Conservation (phyloP, 1,140 invertebrate genomes). For the Drosophila nasuta region DNA sequence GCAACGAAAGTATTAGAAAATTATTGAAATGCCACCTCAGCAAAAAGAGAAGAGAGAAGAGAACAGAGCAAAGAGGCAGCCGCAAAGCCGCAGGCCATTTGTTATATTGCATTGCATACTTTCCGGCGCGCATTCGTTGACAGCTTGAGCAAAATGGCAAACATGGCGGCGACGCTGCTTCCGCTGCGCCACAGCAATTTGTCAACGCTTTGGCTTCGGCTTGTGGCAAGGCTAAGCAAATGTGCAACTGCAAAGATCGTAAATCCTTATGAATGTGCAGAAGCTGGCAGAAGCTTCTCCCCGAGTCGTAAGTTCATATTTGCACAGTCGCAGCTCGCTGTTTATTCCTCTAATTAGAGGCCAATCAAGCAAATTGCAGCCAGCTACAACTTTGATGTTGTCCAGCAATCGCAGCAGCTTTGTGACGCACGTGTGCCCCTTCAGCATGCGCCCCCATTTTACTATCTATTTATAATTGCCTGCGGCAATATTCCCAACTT, state of each 20-base stretch:
- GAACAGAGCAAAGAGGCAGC: conserved; percentile 3
- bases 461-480: conserved; percentile 70
- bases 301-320: conserved; percentile 32
- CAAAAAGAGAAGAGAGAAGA: background rate
- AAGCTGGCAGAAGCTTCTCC: background rate
- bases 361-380: conserved; percentile 6
- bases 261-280: conserved; percentile 72
- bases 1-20: conserved; percentile 61
- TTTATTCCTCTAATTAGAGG: conserved; percentile 11
- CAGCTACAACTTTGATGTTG: conserved; percentile 39
- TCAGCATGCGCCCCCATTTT: conserved; percentile 1
- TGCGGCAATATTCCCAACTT: conserved; percentile 60
- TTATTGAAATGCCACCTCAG: conserved; percentile 57
- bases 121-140: conserved; percentile 61
- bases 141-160: conserved; percentile 78
- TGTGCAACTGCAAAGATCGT: conserved; percentile 44
- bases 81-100: conserved; percentile 65
- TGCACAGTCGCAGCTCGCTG: conserved; percentile 27
- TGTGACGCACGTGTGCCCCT: conserved; percentile 29
- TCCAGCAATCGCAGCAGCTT: conserved; percentile 18
- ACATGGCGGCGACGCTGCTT: conserved; percentile 45
- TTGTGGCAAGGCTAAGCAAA: conserved; percentile 72
- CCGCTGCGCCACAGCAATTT: conserved; percentile 59
- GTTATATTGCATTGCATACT: conserved; percentile 71
- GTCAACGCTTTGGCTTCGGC: conserved; percentile 71